These are phyloP conservation scores for Hyles lineata DNA, from an alignment of 2,888 invertebrate species.

Conservation along the genomic window DNA sequence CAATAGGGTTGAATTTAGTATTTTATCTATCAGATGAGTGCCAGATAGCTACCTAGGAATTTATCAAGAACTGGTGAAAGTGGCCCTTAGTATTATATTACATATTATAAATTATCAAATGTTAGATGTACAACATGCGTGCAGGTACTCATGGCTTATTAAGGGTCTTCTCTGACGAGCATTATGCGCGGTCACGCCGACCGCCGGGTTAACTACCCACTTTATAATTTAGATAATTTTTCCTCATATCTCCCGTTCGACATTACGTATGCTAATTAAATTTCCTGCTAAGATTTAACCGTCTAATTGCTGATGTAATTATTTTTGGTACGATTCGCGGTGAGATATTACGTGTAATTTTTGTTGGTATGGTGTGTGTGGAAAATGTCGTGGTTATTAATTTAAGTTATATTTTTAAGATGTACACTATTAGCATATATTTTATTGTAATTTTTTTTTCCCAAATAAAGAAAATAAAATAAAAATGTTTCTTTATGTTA, in stretches of 20 bases:
- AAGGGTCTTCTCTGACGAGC: constrained; percentile 2
- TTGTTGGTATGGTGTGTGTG: background rate
- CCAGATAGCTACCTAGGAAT: too few species aligned
- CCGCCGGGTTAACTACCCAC: constrained; percentile 20
- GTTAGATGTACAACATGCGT: constrained; percentile 8
- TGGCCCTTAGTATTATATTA: too few species aligned
- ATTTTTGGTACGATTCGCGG: background rate
- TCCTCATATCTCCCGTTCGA: constrained; percentile 24
- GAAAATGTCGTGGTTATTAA: too few species aligned
- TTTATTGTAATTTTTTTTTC: too few species aligned
- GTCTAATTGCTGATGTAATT: constrained; percentile 11
- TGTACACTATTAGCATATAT: too few species aligned
- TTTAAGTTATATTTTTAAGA: too few species aligned
- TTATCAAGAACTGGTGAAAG: too few species aligned
- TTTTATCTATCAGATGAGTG: too few species aligned
- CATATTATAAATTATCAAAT: background rate
- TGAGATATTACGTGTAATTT: background rate
- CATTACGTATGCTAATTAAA: constrained; percentile 23
- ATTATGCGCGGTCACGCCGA: constrained; percentile 27
- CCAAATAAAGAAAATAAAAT: too few species aligned
- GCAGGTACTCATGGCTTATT: constrained; percentile 21
- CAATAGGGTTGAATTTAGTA: too few species aligned
- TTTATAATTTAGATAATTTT: constrained; percentile 28
- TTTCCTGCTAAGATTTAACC: constrained; percentile 18
- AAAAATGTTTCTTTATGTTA: background rate